Percentiles rank a stretch among this genome's conserved stretches.
These are phyloP conservation scores for Holacanthella duospinosa DNA, from an alignment of 2,888 invertebrate genomes.

Conservation along the genomic window DNA sequence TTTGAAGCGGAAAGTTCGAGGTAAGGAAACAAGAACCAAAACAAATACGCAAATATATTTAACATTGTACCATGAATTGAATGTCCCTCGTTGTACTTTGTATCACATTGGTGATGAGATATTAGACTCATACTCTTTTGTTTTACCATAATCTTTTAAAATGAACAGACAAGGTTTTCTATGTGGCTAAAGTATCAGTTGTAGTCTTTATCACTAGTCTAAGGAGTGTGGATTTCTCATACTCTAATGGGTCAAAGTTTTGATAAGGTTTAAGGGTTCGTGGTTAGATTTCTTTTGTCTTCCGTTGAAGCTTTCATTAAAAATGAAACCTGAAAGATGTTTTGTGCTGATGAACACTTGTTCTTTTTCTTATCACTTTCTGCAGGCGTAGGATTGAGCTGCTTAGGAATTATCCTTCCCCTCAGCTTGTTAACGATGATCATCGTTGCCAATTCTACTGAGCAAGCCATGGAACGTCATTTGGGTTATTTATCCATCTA, in stretches of 20 bases:
- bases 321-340: conserved; percentile 2
- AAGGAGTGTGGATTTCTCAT: not conserved
- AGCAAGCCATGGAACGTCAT: conserved; percentile 29
- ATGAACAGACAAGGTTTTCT: not conserved
- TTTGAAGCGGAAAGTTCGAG: conserved; percentile 20
- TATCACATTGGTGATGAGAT: no score
- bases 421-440: conserved; percentile 27
- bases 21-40: not conserved
- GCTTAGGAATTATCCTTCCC: conserved; percentile 31
- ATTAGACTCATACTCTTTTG: no score
- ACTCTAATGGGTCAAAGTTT: not conserved
- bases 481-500: conserved; percentile 27
- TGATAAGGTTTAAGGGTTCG: not conserved
- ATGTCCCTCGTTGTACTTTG: no score
- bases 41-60: not conserved
- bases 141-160: not conserved
- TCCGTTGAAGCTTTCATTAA: not conserved
- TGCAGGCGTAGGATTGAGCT: conserved; percentile 26
- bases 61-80: no score
- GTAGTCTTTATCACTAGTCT: not conserved
- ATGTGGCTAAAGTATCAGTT: not conserved
- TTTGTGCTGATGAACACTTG: not conserved
- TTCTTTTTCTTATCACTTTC: conserved; percentile 4
- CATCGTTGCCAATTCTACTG: conserved; percentile 29
- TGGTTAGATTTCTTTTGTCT: not conserved